These are phyloP conservation scores for Phylloscopus collybita DNA, from an alignment of 2,797 vertebrate species.

Conservation along the genomic window DNA sequence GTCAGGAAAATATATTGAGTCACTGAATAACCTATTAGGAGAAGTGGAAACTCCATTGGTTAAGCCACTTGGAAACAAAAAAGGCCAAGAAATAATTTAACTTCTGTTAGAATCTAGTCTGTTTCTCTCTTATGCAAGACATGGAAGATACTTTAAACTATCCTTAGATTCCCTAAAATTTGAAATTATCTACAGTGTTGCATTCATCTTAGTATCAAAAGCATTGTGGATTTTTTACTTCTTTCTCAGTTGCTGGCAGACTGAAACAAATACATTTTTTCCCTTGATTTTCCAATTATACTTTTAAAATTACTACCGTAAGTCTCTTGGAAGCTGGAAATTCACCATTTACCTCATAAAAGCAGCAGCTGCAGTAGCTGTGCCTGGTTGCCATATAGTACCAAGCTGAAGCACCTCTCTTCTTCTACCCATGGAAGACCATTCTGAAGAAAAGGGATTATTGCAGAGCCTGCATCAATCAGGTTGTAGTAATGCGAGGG, in stretches of 20 bases:
- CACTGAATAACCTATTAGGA: not conserved
- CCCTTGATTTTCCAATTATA: not conserved
- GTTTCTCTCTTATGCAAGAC: not conserved
- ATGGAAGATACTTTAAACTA: not conserved
- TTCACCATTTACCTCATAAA: not conserved
- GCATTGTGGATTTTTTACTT: not conserved
- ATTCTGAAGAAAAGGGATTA: not conserved
- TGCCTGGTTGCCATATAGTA: not conserved
- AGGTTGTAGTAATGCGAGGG: rapidly evolving
- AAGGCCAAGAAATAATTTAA: not conserved
- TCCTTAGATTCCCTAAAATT: not conserved
- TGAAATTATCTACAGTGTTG: not conserved
- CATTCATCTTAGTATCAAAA: not conserved
- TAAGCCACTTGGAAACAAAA: not conserved
- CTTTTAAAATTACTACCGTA: not conserved
- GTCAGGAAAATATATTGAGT: rapidly evolving
- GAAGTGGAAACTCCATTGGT: not conserved
- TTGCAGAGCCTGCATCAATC: not conserved
- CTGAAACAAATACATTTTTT: not conserved
- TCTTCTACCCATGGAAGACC: not conserved
- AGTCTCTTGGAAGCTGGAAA: not conserved
- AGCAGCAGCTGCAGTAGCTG: not conserved
- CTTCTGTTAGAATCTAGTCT: not conserved
- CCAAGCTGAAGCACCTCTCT: not conserved
- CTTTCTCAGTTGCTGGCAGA: not conserved